Base-by-base conservation (phyloP, 2,113 vertebrate genomes). In the Tachysurus fulvidraco region DNA sequence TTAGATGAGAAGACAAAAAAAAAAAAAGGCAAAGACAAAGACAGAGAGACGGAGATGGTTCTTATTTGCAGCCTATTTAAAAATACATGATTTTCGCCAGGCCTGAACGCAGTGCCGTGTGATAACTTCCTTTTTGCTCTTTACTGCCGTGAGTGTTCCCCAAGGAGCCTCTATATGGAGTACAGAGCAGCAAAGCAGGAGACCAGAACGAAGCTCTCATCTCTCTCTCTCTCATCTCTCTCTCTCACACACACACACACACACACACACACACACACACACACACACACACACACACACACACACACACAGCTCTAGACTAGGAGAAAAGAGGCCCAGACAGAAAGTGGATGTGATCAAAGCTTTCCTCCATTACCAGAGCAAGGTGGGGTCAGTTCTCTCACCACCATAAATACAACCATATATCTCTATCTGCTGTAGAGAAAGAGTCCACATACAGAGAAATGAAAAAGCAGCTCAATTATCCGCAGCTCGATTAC, bases 21-120 rank as follows among this genome's bases (percentile, higher is more conserved):
- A 83, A 54, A 67, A 83, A 55, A 57, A 12, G 25, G 0, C 13
- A 19, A 85, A 19, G 59, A 14, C 10, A 12, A 64, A 78, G 28
- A 78, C 10, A 60, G 44, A 60, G 19, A 46, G n/a, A 50, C 28
- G 23, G 60, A n/a, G 28, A 16, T 21, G 91, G 90, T 92, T 94
- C 88, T 93, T 93, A 92, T 93, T 94, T 93, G 92, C 91, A 88
- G 88, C 69, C 78, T 90, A 92, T 94, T 93, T 93, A 93, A 94
- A 94, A 93, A 94, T 94, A 90, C 91, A 60, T 46, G 77, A 30
- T 57, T 81, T 89, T 86, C 86, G 87, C 76, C 69, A 36, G 82
- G 87, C n/a, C 55, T 41, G 81, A 84, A 91, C 91, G 88, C 90
- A 91, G 91, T 85, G 81, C 77, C 9, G 79, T 89, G 91, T 87